Evolutionary conservation across 1,140 invertebrate genomes (phyloP), one percentile per base, ranked within the genome.

Genomic region (Heliothis subflexa): DNA sequence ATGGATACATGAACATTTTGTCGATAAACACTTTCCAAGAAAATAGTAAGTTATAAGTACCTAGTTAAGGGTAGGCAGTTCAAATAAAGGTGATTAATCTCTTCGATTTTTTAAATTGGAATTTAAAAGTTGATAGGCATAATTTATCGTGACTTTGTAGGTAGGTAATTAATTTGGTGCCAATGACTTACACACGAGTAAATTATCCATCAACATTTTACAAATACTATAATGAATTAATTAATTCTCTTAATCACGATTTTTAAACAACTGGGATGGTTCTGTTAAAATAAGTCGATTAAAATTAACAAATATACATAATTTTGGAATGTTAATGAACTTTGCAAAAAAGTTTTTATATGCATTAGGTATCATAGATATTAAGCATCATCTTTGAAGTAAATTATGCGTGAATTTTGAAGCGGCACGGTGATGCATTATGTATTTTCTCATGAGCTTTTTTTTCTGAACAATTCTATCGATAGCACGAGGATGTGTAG

Each of bases 1-100:
- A 68, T 68, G 45, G 45, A 50, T 18, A 68, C 4, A 68, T 33
- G 54, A 33, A 57, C 16, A 72, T 55, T 55, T 55, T 54, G 28
- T 72, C 68, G 28, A 40, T 40, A 40, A 5, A 40, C 3, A 40
- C 33, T 40, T 40, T 40, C 9, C 14, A 21, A 54, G 25, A 16
- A 59, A 72, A 7, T 40, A 40, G 33, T 40, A 40, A 40, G 33
- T 40, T 40, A 0, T 40, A 40, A 0, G 33, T 64, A 47, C 16
- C 21, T 0, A 45, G 33, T 14, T 45, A 11, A 49, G 5, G 9
- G 9, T 40, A 40, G 33, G 33, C 33, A 7, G 33, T 40, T 40
- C 4, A 5, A 1, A 40, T 40, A 7, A 40, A 40, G 33, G 33
- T 40, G 33, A 40, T 40, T 40, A 40, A 40, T 40, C 33, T 40